Percentiles rank a stretch among this genome's conserved stretches.
phyloP scores from a whole-genome alignment of 1,140 invertebrate genomes.

The Drosophila willistoni region DNA sequence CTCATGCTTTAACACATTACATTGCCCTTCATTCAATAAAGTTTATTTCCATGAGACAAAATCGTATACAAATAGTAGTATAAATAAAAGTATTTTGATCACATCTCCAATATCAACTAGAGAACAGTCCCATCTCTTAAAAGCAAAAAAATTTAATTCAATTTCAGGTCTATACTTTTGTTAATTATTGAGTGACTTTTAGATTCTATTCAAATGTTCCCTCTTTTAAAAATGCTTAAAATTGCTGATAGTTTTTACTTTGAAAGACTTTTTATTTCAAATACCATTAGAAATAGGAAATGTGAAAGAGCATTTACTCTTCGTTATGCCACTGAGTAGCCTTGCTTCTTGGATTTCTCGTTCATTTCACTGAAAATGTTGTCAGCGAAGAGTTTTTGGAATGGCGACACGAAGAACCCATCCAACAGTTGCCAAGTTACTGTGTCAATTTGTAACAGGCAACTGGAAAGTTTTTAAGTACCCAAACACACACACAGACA shows the following conservation, averaged over 20 bases:
- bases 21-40: conserved; percentile 14
- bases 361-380: conserved; percentile 17
- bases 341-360: neutral
- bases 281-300: neutral
- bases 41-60: conserved; percentile 1
- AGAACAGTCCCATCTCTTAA: too few species aligned
- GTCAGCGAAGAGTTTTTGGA: conserved; percentile 6
- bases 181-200: too few species aligned
- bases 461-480: conserved; percentile 43
- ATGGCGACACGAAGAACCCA: conserved; percentile 5
- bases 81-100: too few species aligned
- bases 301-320: neutral
- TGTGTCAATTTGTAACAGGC: conserved; percentile 62
- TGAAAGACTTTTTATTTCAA: neutral
- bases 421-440: conserved; percentile 55
- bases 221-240: too few species aligned
- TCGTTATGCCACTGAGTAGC: neutral
- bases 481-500: conserved; percentile 20
- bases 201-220: too few species aligned
- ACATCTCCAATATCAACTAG: too few species aligned
- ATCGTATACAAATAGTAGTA: too few species aligned
- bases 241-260: too few species aligned
- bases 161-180: too few species aligned
- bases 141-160: too few species aligned
- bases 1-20: conserved; percentile 68